Conservation (phyloP, 2,113 vertebrate species). For the Nothoprocta pentlandii region DNA sequence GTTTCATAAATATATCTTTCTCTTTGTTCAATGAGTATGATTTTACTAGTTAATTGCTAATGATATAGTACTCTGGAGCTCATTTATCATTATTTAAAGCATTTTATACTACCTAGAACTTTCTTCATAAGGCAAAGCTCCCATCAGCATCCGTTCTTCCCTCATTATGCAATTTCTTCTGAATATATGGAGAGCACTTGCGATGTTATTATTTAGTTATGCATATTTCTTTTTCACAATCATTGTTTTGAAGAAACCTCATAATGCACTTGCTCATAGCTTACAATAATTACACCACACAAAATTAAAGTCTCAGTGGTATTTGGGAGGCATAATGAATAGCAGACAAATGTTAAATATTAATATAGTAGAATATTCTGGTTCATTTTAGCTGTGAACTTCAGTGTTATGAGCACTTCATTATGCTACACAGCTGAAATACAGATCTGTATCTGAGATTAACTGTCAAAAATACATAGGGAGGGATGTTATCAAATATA, state of each 20-base stretch:
- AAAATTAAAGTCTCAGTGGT: background rate
- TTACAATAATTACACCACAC: background rate
- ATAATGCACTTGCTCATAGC: background rate
- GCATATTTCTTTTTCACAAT: background rate
- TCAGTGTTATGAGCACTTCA: background rate
- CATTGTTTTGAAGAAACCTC: conserved; percentile 26
- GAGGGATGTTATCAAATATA: background rate
- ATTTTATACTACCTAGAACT: background rate
- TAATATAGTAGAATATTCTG: background rate
- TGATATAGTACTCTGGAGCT: background rate
- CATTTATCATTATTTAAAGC: conserved; percentile 1
- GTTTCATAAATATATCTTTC: background rate
- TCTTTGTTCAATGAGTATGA: background rate
- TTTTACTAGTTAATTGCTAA: background rate
- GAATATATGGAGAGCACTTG: background rate
- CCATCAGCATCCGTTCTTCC: background rate
- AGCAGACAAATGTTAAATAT: conserved; percentile 38
- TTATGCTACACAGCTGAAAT: background rate
- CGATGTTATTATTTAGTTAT: conserved; percentile 29
- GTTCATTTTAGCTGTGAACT: background rate
- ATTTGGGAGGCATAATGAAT: background rate
- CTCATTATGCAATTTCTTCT: background rate
- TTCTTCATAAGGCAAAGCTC: background rate
- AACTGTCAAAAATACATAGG: background rate
- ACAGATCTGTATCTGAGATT: background rate